Base-by-base conservation (phyloP, 2,113 vertebrate genomes). In the Sebastes fasciatus region DNA sequence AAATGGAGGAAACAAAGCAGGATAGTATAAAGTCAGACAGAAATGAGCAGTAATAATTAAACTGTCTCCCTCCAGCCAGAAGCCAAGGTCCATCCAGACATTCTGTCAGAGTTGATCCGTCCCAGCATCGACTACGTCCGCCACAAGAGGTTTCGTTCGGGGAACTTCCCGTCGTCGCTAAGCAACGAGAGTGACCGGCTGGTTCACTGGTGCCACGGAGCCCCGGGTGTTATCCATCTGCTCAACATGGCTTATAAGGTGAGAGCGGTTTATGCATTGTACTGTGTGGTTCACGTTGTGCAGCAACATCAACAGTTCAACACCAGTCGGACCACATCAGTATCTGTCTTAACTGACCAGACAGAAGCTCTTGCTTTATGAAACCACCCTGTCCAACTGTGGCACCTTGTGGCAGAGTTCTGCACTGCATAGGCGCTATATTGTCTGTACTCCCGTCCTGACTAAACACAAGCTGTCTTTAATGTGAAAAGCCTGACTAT, bases 151-250 rank as follows among this genome's bases (percentile, higher is more conserved):
- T 99, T 99, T 84, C 93, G 98, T 19, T 99, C 98, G 0, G 98
- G 98, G 60, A 99, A 99, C 89, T 99, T 98, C 75, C 98, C 98
- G 0, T 99, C 98, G 0, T 99, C 98, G 0, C 92, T 99, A 74
- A 99, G 98, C 93, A 99, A 99, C 4, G 98, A 99, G 91, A 97
- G 96, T 0, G 98, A 99, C 89, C 95, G 98, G 0, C 92, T 99
- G 89, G 97, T 99, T 4, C 98, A 99, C 83, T 99, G 98, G 98
- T 99, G 98, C 80, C 98, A 99, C 0, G 98, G 98, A 1, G 97
- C 98, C 0, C 96, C 98, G 0, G 98, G 98, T 0, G 97, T 98
- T 72, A 90, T 98, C 85, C 98, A 99, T 65, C 92, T 97, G 96
- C 97, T 99, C 23, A 85, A 98, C 86, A 96, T 97, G 87, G 97